Evolutionary conservation across 2,888 invertebrate species (phyloP).

Genomic region (Notodonta ziczac): DNA sequence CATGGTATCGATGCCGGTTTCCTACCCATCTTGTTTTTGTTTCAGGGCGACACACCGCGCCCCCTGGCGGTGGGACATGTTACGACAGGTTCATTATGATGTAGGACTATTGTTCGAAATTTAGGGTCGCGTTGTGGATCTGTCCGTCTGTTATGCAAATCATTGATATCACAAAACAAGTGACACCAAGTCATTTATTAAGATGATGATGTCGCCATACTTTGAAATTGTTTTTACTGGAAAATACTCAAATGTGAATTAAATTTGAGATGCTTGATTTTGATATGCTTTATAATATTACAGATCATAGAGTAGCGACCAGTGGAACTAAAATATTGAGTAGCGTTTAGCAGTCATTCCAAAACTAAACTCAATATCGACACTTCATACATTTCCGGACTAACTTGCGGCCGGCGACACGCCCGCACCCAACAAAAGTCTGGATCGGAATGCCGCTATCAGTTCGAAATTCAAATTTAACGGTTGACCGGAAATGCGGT

Average conservation of each 20-base stretch:
- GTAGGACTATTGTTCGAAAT: not conserved
- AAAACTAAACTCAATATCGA: not conserved
- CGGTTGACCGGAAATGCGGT: conserved; percentile 77
- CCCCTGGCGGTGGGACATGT: conserved; percentile 6
- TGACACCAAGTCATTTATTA: too few relatives aligned
- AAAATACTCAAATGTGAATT: too few relatives aligned
- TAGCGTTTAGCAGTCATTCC: not conserved
- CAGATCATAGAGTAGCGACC: too few relatives aligned
- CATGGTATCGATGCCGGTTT: conserved; percentile 26
- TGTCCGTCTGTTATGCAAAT: too few relatives aligned
- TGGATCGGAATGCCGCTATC: conserved; percentile 65
- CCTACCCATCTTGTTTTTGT: conserved; percentile 28
- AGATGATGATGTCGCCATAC: too few relatives aligned
- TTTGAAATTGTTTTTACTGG: too few relatives aligned
- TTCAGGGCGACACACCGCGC: conserved; percentile 21
- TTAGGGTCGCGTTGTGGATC: not conserved
- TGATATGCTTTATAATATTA: too few relatives aligned
- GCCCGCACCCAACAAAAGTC: conserved; percentile 66
- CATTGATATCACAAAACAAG: too few relatives aligned
- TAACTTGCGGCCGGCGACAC: conserved; percentile 45
- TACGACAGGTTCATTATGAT: conserved; percentile 9
- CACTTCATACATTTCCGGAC: conserved; percentile 59
- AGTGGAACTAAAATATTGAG: too few relatives aligned
- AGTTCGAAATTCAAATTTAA: conserved; percentile 80
- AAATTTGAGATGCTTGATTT: too few relatives aligned